Evolutionary conservation across 2,113 vertebrate genomes (phyloP).

Genomic region (Oreotragus oreotragus): DNA sequence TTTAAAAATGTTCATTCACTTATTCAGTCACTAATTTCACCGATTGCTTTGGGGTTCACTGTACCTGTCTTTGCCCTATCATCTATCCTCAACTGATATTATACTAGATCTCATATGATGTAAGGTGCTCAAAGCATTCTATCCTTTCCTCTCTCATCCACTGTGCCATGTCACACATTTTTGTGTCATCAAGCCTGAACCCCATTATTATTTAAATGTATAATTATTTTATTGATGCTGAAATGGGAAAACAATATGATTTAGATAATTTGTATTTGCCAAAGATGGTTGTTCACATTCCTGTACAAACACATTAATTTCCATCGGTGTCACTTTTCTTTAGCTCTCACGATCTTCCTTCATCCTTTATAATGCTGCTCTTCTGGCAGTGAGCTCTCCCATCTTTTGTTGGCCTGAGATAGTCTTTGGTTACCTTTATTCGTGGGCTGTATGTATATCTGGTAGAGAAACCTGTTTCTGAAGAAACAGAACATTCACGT

Average conservation of each 20-base stretch:
- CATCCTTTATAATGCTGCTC: neutral
- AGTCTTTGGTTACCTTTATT: neutral
- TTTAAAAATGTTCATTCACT: neutral
- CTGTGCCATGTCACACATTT: neutral
- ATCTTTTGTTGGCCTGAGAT: neutral
- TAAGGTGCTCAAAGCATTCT: fast-evolving
- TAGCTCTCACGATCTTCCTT: neutral
- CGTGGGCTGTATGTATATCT: fast-evolving
- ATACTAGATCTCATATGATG: too few species aligned
- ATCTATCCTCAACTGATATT: neutral
- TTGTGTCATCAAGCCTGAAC: too few species aligned
- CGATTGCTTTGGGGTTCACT: neutral
- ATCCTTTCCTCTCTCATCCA: too few species aligned
- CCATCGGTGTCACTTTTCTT: neutral
- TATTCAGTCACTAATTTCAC: neutral
- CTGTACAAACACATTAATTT: neutral
- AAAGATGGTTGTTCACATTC: neutral
- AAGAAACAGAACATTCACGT: neutral
- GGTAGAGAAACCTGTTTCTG: too few species aligned
- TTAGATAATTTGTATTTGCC: neutral
- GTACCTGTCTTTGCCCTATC: neutral
- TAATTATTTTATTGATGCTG: neutral
- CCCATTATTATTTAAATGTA: neutral
- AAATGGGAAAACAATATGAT: neutral
- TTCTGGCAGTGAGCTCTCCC: too few species aligned